Conservation (phyloP, 2,888 invertebrate genomes). For the Acanthococcus lagerstroemiae region DNA sequence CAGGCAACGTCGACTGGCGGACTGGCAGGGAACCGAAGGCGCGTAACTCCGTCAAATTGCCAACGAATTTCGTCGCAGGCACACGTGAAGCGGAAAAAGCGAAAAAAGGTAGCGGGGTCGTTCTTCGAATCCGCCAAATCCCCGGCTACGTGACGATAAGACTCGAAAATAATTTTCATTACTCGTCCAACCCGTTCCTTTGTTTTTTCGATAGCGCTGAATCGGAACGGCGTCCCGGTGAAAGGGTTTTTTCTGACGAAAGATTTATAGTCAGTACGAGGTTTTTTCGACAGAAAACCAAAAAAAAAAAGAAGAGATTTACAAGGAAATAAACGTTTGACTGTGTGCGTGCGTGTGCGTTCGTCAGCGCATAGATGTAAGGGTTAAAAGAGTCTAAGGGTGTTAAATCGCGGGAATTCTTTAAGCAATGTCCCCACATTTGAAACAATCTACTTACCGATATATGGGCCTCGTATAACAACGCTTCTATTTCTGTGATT, state of each 20-base stretch:
- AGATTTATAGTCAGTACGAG: conserved; percentile 16
- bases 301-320: conserved; percentile 21
- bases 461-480: not conserved
- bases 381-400: conserved; percentile 13
- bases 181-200: not conserved
- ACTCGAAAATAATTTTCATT: not conserved
- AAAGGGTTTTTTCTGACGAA: not conserved
- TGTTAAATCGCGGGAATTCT: conserved; percentile 16
- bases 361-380: not conserved
- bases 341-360: not conserved
- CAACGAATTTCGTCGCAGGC: too few relatives aligned
- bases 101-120: too few relatives aligned
- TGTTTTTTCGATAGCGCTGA: not conserved
- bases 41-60: too few relatives aligned
- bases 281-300: conserved; percentile 15
- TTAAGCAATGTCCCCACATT: conserved; percentile 20
- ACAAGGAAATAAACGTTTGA: conserved; percentile 17
- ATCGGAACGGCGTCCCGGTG: not conserved
- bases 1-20: too few relatives aligned
- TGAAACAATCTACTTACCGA: conserved; percentile 28
- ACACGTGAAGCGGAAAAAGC: too few relatives aligned
- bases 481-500: conserved; percentile 6
- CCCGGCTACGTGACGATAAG: not conserved
- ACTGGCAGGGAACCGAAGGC: too few relatives aligned
- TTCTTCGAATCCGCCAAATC: not conserved